These are phyloP conservation scores for Apistogramma diplotaenia DNA, from an alignment of 2,113 vertebrate species.

Conservation along the genomic window DNA sequence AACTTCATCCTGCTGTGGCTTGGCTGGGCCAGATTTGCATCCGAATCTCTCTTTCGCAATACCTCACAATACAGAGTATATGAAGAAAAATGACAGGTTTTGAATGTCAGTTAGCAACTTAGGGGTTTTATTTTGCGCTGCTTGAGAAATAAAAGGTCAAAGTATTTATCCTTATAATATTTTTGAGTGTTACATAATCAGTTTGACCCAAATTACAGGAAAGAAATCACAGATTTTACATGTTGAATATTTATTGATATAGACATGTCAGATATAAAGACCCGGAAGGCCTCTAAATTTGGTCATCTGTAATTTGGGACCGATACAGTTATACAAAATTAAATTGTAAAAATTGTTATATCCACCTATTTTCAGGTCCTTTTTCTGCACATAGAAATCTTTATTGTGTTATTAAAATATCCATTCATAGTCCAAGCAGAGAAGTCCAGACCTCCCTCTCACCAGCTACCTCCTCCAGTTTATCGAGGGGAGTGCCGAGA, in stretches of 20 bases:
- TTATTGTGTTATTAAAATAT: too few relatives aligned
- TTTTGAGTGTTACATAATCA: background rate
- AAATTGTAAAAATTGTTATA: too few relatives aligned
- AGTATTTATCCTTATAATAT: background rate
- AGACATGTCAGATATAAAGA: background rate
- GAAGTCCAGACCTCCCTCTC: too few relatives aligned
- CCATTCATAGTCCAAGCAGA: too few relatives aligned
- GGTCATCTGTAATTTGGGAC: background rate
- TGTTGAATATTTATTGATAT: background rate
- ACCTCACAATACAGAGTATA: background rate
- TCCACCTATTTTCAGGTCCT: too few relatives aligned
- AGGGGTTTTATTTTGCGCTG: background rate
- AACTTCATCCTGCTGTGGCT: background rate
- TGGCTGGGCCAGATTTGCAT: slow-evolving; percentile 2
- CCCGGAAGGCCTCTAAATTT: background rate
- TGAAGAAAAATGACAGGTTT: background rate
- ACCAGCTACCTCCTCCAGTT: too few relatives aligned
- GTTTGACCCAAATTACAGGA: background rate
- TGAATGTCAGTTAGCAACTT: background rate
- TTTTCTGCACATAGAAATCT: too few relatives aligned
- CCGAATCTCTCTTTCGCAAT: background rate
- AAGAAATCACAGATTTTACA: background rate
- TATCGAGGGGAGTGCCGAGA: too few relatives aligned
- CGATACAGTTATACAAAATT: too few relatives aligned
- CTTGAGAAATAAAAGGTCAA: background rate